Evolutionary conservation across 1,140 invertebrate genomes (phyloP).

Genomic region (Pemphigus obesinymphae): DNA sequence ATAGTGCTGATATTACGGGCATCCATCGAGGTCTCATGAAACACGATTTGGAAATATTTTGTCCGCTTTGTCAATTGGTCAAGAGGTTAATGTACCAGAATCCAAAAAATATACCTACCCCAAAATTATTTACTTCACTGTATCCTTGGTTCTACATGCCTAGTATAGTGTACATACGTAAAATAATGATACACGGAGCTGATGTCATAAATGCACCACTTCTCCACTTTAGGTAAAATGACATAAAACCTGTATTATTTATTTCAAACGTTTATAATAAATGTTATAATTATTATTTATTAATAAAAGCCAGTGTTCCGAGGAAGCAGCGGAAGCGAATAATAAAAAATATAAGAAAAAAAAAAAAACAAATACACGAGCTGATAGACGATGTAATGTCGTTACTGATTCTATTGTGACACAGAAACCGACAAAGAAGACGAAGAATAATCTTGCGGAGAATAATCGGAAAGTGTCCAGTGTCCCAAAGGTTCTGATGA

Average conservation of each 20-base stretch:
- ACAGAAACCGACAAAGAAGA: no score
- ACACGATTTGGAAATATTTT: neutral
- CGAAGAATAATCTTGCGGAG: no score
- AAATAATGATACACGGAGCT: neutral
- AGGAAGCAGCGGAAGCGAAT: slow-evolving; percentile 1
- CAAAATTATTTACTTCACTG: neutral
- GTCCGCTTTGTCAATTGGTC: neutral
- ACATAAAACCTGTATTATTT: neutral
- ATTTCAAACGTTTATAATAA: neutral
- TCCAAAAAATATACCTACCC: neutral
- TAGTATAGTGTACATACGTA: neutral
- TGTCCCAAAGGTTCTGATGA: no score
- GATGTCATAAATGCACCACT: neutral
- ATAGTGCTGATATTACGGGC: neutral
- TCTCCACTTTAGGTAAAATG: neutral
- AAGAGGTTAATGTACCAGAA: neutral
- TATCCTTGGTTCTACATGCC: neutral
- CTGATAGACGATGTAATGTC: neutral
- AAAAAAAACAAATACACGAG: neutral
- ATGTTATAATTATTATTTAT: neutral
- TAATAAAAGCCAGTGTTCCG: neutral
- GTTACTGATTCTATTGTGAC: neutral
- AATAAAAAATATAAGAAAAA: neutral
- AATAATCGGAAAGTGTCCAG: no score
- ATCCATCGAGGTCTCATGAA: neutral